These are phyloP conservation scores for Lagopus muta DNA, from an alignment of 2,113 vertebrate species.

Conservation along the genomic window DNA sequence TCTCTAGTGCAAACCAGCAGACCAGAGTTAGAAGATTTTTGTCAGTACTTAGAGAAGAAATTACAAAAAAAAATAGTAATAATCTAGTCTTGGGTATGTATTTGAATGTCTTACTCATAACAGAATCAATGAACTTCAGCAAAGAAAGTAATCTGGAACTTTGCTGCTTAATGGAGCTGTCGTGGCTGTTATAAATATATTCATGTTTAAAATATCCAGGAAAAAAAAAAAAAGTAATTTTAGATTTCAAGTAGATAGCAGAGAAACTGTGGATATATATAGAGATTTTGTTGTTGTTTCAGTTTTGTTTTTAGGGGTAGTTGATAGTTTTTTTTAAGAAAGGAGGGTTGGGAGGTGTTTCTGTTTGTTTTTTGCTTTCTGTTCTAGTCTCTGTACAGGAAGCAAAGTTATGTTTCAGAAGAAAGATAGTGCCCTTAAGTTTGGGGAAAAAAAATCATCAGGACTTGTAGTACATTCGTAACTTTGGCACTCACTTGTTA, in stretches of 20 bases:
- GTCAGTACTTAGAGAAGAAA: not conserved
- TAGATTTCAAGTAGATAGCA: not conserved
- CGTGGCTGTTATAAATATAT: not conserved
- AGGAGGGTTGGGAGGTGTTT: not conserved
- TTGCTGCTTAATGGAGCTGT: not conserved
- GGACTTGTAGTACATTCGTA: not conserved
- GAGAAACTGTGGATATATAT: not conserved
- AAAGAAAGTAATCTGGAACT: not conserved
- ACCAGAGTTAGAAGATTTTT: not conserved
- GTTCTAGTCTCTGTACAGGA: not conserved
- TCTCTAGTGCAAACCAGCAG: constrained; percentile 31
- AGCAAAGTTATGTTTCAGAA: not conserved
- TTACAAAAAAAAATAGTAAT: not conserved
- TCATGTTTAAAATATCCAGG: not conserved
- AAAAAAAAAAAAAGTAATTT: not conserved
- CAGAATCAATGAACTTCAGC: not conserved
- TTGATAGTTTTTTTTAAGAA: not conserved
- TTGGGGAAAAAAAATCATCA: not conserved
- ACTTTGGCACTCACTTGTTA: not conserved
- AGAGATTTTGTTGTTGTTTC: not conserved
- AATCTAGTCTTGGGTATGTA: not conserved
- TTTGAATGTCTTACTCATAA: not conserved
- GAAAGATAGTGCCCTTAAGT: not conserved
- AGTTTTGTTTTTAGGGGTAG: not conserved
- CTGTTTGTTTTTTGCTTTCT: not conserved